Conservation (phyloP, 2,113 vertebrate species). For the Leptobrachium leishanense region DNA sequence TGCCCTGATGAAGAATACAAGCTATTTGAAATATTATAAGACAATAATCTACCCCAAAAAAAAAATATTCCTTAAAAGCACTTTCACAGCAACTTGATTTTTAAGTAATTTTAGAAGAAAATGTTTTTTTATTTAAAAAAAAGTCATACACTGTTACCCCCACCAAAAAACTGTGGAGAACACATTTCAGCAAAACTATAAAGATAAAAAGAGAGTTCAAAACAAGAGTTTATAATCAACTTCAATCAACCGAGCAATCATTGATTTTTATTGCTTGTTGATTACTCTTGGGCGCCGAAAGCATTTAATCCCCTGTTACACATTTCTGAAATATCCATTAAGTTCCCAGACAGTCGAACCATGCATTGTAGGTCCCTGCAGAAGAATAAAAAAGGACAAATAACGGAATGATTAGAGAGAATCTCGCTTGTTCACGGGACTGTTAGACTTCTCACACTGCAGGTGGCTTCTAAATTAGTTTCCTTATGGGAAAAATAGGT, state of each 20-base stretch:
- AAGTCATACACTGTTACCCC: neutral
- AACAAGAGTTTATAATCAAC: slow-evolving; percentile 30
- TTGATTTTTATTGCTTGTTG: slow-evolving; percentile 2
- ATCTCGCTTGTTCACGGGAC: neutral
- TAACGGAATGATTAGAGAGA: neutral
- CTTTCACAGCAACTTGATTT: neutral
- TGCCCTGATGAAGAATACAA: too few relatives aligned
- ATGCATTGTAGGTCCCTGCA: neutral
- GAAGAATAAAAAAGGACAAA: neutral
- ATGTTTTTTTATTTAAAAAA: slow-evolving; percentile 9
- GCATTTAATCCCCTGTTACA: slow-evolving; percentile 22
- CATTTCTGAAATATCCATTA: slow-evolving; percentile 14
- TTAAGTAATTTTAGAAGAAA: neutral
- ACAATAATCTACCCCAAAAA: slow-evolving; percentile 4
- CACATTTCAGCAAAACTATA: neutral
- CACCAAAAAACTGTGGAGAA: neutral
- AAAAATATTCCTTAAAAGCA: neutral
- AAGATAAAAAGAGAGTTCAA: neutral
- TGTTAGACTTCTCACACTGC: too few relatives aligned
- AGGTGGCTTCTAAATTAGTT: neutral
- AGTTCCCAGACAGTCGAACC: neutral
- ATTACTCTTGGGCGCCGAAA: slow-evolving; percentile 6
- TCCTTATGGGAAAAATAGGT: neutral
- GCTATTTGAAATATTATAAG: slow-evolving; percentile 25
- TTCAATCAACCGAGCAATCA: slow-evolving; percentile 30